A percentile compares a stretch with the other conserved stretches of the same genome.
These are phyloP conservation scores for Amazona guildingii DNA, from an alignment of 2,113 vertebrate genomes.

Conservation along the genomic window DNA sequence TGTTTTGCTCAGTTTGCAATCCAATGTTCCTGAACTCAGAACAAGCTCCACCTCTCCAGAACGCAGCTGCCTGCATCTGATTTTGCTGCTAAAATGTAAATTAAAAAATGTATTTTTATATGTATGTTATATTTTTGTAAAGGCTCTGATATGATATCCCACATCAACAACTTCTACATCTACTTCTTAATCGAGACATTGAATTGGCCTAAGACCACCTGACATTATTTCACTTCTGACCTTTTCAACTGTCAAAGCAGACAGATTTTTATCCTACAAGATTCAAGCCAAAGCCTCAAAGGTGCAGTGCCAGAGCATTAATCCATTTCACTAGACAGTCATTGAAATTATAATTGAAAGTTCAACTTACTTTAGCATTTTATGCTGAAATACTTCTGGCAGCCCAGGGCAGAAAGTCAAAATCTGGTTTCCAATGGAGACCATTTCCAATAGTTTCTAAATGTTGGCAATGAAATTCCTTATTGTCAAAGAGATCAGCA, in stretches of 20 bases:
- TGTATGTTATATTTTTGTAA: background rate
- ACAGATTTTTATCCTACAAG: constrained; percentile 75
- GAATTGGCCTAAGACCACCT: constrained; percentile 60
- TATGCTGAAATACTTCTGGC: constrained; percentile 76
- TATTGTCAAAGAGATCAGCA: constrained; percentile 71
- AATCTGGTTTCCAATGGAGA: constrained; percentile 77
- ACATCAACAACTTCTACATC: constrained; percentile 52
- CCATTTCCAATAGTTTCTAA: constrained; percentile 67
- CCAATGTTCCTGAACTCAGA: background rate
- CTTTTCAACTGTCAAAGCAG: constrained; percentile 80
- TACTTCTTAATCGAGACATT: constrained; percentile 67
- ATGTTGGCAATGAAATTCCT: constrained; percentile 70
- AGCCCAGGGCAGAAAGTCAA: constrained; percentile 77
- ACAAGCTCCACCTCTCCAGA: background rate
- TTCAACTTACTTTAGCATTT: constrained; percentile 80
- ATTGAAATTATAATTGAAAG: constrained; percentile 82
- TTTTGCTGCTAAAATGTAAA: constrained; percentile 25
- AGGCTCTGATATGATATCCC: background rate
- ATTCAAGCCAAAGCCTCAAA: constrained; percentile 74
- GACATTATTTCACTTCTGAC: constrained; percentile 70
- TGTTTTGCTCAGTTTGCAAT: background rate
- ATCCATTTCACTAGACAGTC: constrained; percentile 77
- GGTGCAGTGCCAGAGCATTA: constrained; percentile 70
- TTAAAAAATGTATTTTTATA: background rate
- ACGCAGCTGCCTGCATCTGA: background rate